Percentiles rank a stretch among this genome's conserved stretches.
These are phyloP conservation scores for Uropetala carovei DNA, from an alignment of 2,888 invertebrate genomes.

Conservation along the genomic window DNA sequence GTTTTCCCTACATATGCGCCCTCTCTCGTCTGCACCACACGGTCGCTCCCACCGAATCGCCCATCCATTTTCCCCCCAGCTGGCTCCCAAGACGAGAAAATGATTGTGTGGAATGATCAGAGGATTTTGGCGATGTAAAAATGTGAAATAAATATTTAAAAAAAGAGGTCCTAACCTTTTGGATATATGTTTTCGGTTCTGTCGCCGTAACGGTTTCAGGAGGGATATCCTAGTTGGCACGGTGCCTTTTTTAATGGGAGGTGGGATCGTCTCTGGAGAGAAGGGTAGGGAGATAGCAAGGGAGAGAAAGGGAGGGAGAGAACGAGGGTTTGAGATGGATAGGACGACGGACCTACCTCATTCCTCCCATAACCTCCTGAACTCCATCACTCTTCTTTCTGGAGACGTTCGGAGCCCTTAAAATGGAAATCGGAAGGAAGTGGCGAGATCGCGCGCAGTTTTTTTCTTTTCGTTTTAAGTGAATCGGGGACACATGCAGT, in stretches of 20 bases:
- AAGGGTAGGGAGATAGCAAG: not conserved
- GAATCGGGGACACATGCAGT: no score
- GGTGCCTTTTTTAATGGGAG: slow-evolving; percentile 11
- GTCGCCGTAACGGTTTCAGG: not conserved
- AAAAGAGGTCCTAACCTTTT: not conserved
- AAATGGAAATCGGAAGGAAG: no score
- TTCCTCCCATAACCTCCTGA: no score
- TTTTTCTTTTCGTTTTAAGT: no score
- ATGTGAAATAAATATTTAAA: not conserved
- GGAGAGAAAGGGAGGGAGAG: not conserved
- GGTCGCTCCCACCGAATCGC: not conserved
- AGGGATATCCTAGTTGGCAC: slow-evolving; percentile 7
- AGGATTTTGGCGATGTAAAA: not conserved
- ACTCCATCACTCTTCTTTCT: no score
- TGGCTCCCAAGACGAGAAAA: not conserved
- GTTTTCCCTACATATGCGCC: no score
- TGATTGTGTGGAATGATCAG: not conserved
- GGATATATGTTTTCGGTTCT: not conserved
- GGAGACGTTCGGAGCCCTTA: no score
- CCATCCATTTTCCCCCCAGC: not conserved
- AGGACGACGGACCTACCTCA: not conserved
- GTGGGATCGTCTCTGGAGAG: not conserved
- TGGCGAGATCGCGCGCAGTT: no score
- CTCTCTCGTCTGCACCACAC: no score
- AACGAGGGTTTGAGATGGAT: not conserved